phyloP scores from a whole-genome alignment of 2,113 vertebrate species.

The Percopsis transmontana region DNA sequence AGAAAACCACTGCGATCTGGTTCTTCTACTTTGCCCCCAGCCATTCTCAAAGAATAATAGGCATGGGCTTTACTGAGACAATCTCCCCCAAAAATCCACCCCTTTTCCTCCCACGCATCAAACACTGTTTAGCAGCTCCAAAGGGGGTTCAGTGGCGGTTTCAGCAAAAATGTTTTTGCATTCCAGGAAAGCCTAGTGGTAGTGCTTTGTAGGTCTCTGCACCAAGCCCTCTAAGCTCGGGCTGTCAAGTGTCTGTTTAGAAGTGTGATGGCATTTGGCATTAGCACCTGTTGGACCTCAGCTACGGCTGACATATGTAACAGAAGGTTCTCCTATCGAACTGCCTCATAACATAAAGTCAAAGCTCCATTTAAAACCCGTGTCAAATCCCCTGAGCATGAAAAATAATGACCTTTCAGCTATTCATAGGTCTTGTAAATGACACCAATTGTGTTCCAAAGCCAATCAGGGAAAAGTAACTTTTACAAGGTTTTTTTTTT shows the following conservation, averaged over 20 bases:
- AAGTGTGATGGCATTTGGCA: constrained; percentile 41
- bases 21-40: constrained; percentile 27
- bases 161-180: constrained; percentile 47
- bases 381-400: constrained; percentile 39
- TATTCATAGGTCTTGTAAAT: constrained; percentile 38
- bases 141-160: constrained; percentile 45
- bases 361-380: constrained; percentile 54
- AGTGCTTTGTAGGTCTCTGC: constrained; percentile 38
- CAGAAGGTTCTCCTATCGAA: constrained; percentile 42
- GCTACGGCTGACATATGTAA: constrained; percentile 32
- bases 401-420: constrained; percentile 23
- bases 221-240: constrained; percentile 39
- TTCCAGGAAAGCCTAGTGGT: constrained; percentile 38
- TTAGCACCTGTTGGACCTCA: constrained; percentile 29
- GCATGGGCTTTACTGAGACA: constrained; percentile 54
- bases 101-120: constrained; percentile 28
- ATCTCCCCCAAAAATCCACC: constrained; percentile 49
- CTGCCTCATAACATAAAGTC: constrained; percentile 47
- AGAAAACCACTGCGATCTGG: constrained; percentile 32
- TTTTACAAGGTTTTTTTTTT: constrained; percentile 31
- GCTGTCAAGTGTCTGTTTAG: constrained; percentile 44
- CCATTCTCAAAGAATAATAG: constrained; percentile 56
- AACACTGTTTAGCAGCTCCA: constrained; percentile 32
- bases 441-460: constrained; percentile 43
- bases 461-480: constrained; percentile 22